Evolutionary conservation across 2,113 vertebrate species (phyloP).

Genomic region (Sula dactylatra): DNA sequence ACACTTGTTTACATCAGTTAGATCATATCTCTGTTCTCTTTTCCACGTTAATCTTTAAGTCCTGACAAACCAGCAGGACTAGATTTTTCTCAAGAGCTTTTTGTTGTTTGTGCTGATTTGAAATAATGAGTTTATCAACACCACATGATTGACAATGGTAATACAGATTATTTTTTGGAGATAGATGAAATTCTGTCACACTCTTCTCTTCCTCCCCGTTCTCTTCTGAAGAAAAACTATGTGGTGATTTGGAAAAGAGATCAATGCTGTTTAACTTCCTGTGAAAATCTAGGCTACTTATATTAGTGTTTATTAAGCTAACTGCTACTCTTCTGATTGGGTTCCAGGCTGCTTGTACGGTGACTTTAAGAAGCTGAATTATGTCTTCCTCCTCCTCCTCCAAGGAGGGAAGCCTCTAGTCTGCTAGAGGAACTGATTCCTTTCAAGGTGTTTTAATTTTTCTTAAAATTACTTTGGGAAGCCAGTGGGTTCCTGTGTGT

Average conservation of each 20-base stretch:
- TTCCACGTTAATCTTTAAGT: background rate
- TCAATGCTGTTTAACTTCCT: background rate
- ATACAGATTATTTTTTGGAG: background rate
- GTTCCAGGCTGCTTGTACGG: background rate
- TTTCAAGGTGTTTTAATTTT: background rate
- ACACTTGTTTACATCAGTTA: background rate
- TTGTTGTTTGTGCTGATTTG: background rate
- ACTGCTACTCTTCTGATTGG: background rate
- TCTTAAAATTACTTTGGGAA: background rate
- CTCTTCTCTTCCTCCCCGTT: rapidly evolving
- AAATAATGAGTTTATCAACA: background rate
- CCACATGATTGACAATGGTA: background rate
- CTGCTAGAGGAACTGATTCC: background rate
- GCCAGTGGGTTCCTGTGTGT: background rate
- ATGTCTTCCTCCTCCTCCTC: background rate
- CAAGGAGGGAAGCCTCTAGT: background rate
- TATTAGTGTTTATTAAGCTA: background rate
- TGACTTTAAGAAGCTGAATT: background rate
- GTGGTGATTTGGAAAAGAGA: background rate
- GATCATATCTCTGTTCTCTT: background rate
- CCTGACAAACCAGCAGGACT: background rate
- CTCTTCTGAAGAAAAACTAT: background rate
- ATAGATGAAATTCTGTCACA: background rate
- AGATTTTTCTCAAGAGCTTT: background rate
- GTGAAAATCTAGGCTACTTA: background rate